Conservation (phyloP, 2,113 vertebrate genomes). For the Ovis canadensis region DNA sequence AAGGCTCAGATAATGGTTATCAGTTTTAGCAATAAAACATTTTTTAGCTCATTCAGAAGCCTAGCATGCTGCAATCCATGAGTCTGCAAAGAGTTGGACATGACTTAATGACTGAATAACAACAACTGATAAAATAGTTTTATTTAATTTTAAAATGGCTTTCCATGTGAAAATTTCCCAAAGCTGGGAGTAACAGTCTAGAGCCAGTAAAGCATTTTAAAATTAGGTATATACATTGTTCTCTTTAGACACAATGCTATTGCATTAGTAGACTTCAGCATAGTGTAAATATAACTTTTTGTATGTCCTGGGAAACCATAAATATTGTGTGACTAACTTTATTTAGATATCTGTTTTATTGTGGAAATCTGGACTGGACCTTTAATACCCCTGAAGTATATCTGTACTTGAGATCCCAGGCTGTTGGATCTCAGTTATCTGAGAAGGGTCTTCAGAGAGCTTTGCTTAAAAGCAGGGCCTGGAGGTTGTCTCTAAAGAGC, state of each 20-base stretch:
- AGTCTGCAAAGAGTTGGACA: neutral
- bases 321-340: neutral
- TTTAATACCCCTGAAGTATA: neutral
- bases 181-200: neutral
- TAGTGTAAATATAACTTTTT: neutral
- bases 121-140: conserved; percentile 92
- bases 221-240: neutral
- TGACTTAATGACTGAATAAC: neutral
- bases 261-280: neutral
- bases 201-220: neutral
- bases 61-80: neutral
- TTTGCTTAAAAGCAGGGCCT: neutral
- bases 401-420: neutral
- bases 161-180: conserved; percentile 81
- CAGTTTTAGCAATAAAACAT: neutral
- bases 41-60: neutral
- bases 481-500: neutral
- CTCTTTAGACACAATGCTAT: neutral
- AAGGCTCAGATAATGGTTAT: neutral
- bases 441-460: neutral
- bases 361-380: neutral
- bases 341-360: neutral
- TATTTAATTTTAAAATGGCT: conserved; percentile 93
- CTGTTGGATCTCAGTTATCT: neutral
- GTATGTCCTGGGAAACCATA: neutral